Percentiles rank a stretch among this genome's conserved stretches.
phyloP scores from a whole-genome alignment of 2,797 vertebrate species.

The Luscinia luscinia region DNA sequence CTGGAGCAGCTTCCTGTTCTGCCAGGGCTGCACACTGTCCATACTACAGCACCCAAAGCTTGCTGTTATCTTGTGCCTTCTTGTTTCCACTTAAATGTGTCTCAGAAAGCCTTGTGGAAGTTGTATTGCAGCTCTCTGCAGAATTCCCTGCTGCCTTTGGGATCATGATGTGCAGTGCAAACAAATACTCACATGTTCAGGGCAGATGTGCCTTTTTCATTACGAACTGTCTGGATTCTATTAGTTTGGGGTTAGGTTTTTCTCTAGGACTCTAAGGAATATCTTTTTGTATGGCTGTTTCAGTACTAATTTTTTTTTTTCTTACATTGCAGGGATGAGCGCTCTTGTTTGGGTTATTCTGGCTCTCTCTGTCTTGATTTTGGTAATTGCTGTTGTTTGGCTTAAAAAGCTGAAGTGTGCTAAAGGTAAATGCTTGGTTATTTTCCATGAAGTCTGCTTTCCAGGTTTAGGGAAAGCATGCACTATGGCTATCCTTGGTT shows the following conservation, averaged over 20 bases:
- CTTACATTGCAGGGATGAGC: neutral
- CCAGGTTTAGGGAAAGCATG: neutral
- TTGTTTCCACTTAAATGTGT: neutral
- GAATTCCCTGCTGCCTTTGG: neutral
- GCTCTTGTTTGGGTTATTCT: neutral
- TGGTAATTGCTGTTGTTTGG: rapidly evolving
- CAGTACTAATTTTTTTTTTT: neutral
- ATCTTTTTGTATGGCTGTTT: neutral
- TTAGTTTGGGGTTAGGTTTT: neutral
- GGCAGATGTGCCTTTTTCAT: neutral
- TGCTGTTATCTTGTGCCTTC: rapidly evolving
- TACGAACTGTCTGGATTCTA: neutral
- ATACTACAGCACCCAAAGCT: neutral
- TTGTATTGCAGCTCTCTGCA: neutral
- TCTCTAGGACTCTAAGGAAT: neutral
- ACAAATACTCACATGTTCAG: rapidly evolving
- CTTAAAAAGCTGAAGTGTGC: neutral
- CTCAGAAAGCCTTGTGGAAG: neutral
- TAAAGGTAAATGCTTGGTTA: conserved; percentile 50
- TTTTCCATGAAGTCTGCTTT: neutral
- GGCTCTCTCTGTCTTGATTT: rapidly evolving
- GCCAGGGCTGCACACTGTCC: rapidly evolving
- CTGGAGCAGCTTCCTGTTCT: neutral
- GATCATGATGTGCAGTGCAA: neutral
- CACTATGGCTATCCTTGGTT: neutral